phyloP scores from a whole-genome alignment of 2,888 invertebrate genomes.

The Leucania comma region DNA sequence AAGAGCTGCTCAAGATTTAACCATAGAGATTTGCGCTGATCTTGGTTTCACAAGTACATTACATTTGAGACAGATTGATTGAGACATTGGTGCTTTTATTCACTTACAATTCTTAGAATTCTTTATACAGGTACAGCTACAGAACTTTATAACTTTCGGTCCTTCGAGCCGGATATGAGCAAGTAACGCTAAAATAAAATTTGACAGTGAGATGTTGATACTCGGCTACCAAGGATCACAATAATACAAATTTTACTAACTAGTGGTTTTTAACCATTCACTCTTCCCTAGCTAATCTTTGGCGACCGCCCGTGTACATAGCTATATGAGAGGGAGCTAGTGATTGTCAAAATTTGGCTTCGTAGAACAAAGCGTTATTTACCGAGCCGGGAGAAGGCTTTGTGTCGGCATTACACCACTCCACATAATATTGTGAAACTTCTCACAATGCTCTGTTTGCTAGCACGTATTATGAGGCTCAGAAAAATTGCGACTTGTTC shows the following conservation, averaged over 20 bases:
- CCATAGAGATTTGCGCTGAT: neutral
- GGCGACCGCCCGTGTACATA: slow-evolving; percentile 75
- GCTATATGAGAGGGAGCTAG: slow-evolving; percentile 87
- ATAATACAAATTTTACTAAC: too few relatives aligned
- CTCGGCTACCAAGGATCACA: too few relatives aligned
- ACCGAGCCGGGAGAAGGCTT: slow-evolving; percentile 87
- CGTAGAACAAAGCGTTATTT: slow-evolving; percentile 91
- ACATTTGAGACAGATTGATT: neutral
- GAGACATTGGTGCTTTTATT: too few relatives aligned
- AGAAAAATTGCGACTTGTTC: slow-evolving; percentile 79
- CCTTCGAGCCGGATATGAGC: neutral
- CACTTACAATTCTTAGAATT: neutral
- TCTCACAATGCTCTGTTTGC: slow-evolving; percentile 88
- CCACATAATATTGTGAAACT: slow-evolving; percentile 91
- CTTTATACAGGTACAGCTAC: neutral
- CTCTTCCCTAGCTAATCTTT: slow-evolving; percentile 72
- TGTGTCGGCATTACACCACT: slow-evolving; percentile 90
- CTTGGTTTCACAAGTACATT: neutral
- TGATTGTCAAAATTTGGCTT: slow-evolving; percentile 92
- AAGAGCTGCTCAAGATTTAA: neutral
- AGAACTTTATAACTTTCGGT: neutral
- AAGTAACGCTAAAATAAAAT: neutral
- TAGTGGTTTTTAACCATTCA: neutral
- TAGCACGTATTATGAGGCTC: slow-evolving; percentile 79
- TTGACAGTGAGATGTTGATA: too few relatives aligned